These are phyloP conservation scores for Lottia gigantea DNA, from an alignment of 2,888 invertebrate species.

Conservation along the genomic window DNA sequence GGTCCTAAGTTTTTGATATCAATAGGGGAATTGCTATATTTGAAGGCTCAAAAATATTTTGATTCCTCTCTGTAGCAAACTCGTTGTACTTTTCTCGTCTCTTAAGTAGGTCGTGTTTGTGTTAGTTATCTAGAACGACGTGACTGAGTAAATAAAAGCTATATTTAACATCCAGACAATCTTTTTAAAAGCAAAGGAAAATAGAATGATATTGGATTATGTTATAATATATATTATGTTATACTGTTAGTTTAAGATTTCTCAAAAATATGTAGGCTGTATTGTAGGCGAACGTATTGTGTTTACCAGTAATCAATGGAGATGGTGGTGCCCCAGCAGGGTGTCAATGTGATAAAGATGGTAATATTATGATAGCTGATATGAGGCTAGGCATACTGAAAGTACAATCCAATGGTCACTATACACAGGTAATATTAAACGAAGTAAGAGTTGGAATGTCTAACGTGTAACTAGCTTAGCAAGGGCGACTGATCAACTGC, in stretches of 20 bases:
- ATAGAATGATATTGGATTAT: too few species aligned
- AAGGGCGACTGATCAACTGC: too few species aligned
- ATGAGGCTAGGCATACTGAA: conserved; percentile 62
- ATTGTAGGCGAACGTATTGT: conserved; percentile 43
- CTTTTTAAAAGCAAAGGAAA: too few species aligned
- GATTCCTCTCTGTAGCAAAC: too few species aligned
- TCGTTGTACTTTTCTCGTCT: background rate
- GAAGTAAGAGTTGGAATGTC: background rate
- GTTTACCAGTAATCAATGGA: conserved; percentile 48
- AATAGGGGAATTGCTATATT: background rate
- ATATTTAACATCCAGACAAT: too few species aligned
- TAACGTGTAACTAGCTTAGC: too few species aligned
- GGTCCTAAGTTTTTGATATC: too few species aligned
- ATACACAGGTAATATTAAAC: conserved; percentile 43
- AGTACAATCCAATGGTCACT: conserved; percentile 48
- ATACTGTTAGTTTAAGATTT: too few species aligned
- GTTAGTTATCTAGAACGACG: background rate
- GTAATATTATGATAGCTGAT: conserved; percentile 61
- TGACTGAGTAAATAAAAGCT: too few species aligned
- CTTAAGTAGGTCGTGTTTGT: background rate
- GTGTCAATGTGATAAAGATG: conserved; percentile 59
- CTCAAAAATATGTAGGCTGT: too few species aligned
- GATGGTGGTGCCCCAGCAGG: conserved; percentile 63
- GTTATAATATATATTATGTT: too few species aligned
- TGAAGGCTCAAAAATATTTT: background rate